Conservation (phyloP, 2,113 vertebrate species). For the Furnarius figulus region DNA sequence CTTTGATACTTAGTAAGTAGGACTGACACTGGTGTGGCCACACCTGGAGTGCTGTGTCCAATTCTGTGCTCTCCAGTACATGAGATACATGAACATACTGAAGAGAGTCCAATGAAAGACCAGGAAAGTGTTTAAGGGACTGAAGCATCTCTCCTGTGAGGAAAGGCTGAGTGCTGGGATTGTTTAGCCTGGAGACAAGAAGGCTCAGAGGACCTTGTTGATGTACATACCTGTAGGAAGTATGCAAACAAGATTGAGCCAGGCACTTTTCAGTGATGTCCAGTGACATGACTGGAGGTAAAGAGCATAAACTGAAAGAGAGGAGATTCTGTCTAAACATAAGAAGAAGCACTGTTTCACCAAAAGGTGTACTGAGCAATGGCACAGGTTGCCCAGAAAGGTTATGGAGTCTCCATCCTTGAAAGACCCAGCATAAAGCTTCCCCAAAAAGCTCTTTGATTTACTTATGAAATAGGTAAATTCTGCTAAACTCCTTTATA, state of each 20-base stretch:
- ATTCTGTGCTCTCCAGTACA: background rate
- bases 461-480: background rate
- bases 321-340: background rate
- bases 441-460: background rate
- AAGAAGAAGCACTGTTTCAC: background rate
- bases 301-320: background rate
- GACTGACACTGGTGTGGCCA: background rate
- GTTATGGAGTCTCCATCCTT: background rate
- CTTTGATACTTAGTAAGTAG: background rate
- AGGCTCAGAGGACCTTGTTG: background rate
- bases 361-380: background rate
- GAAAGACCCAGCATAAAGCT: background rate
- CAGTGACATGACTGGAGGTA: background rate
- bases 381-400: background rate
- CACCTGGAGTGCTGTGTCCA: background rate
- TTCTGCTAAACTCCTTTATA: background rate
- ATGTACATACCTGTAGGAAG: background rate
- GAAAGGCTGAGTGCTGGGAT: background rate
- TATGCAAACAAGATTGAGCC: background rate
- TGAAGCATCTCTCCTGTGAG: background rate
- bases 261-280: background rate
- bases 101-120: background rate
- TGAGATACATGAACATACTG: background rate
- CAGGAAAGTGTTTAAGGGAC: background rate
- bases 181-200: background rate